Percentiles rank a stretch among this genome's conserved stretches.
phyloP scores from a whole-genome alignment of 2,888 invertebrate genomes.

The Lepidocyrtoides sp. region DNA sequence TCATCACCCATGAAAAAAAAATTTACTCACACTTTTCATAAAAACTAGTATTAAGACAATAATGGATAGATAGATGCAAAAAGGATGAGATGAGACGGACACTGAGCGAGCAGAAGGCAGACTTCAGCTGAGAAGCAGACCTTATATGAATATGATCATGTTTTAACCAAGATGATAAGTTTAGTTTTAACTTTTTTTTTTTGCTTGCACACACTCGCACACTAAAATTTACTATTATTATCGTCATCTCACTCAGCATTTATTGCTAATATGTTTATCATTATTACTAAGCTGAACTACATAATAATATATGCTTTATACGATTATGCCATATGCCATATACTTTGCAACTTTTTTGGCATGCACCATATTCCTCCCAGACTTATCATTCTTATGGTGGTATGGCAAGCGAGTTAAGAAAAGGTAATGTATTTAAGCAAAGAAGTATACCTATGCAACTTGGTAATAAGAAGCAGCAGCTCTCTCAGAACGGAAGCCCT shows the following conservation, averaged over 20 bases:
- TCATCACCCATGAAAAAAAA: conserved; percentile 33
- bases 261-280: conserved; percentile 67
- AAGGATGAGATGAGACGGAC: conserved; percentile 1
- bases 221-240: conserved; percentile 51
- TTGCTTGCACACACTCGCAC: neutral
- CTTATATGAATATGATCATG: conserved; percentile 64
- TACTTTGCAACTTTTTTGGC: conserved; percentile 68
- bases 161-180: conserved; percentile 35
- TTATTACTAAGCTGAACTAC: conserved; percentile 51
- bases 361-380: conserved; percentile 21
- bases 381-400: neutral
- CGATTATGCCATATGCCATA: conserved; percentile 73
- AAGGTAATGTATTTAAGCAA: neutral
- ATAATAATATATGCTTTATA: conserved; percentile 24
- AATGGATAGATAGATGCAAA: neutral
- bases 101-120: neutral
- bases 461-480: neutral
- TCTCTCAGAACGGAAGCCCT: conserved; percentile 68
- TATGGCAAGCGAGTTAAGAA: neutral
- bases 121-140: conserved; percentile 51
- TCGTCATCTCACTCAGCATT: conserved; percentile 37
- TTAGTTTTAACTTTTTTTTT: neutral
- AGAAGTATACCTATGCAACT: neutral
- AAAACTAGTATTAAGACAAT: neutral
- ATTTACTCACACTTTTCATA: conserved; percentile 30